Conservation (phyloP, 2,113 vertebrate genomes). For the Microtus ochrogaster region DNA sequence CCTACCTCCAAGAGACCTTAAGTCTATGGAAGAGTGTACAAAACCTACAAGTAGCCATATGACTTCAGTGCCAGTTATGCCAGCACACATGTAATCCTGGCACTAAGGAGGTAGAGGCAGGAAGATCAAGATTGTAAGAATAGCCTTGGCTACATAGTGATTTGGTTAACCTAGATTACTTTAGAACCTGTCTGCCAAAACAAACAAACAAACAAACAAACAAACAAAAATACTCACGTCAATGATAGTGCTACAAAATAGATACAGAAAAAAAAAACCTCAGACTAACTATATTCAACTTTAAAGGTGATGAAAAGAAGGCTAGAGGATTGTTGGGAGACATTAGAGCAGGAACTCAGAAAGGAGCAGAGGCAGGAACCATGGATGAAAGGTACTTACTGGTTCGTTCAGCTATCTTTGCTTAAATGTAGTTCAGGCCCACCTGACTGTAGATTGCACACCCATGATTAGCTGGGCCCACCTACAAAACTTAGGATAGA, state of each 20-base stretch:
- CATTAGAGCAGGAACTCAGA: background rate
- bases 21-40: conserved; percentile 19
- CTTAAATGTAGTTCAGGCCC: background rate
- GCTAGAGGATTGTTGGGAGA: background rate
- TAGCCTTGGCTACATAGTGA: background rate
- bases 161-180: background rate
- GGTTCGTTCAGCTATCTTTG: background rate
- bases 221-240: background rate
- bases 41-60: background rate
- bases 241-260: background rate
- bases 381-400: background rate
- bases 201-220: background rate
- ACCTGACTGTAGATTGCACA: background rate
- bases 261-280: background rate
- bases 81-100: background rate
- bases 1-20: conserved; percentile 58
- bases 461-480: background rate
- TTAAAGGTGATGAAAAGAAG: background rate
- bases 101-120: background rate
- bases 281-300: background rate
- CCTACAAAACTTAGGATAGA: background rate
- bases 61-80: background rate
- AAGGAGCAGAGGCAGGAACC: background rate
- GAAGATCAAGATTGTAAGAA: background rate
- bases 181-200: background rate